phyloP scores from a whole-genome alignment of 1,140 invertebrate genomes.

The Drosophila erecta region DNA sequence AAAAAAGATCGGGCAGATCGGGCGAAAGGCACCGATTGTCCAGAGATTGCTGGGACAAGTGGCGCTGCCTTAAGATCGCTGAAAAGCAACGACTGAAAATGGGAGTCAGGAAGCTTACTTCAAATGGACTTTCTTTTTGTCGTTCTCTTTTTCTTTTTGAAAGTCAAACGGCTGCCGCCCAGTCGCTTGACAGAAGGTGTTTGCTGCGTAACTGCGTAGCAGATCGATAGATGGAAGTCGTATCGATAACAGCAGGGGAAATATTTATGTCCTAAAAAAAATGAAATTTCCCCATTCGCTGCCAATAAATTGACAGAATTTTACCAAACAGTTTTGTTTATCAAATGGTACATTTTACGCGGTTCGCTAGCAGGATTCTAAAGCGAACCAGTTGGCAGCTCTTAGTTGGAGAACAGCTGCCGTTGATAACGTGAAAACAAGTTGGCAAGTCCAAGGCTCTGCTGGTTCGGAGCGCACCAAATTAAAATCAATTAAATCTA shows the following conservation, averaged over 20 bases:
- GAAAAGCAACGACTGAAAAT: constrained; percentile 31
- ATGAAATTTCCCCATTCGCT: too few species aligned
- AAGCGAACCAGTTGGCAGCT: neutral
- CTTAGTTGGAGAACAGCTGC: neutral
- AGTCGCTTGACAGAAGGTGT: constrained; percentile 7
- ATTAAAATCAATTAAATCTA: constrained; percentile 70
- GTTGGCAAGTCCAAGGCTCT: constrained; percentile 4
- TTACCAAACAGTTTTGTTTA: too few species aligned
- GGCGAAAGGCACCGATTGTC: constrained; percentile 54
- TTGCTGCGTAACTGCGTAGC: constrained; percentile 13
- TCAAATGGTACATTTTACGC: neutral
- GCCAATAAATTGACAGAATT: too few species aligned
- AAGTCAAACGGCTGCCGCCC: constrained; percentile 26
- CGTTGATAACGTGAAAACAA: neutral
- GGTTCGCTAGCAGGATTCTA: neutral
- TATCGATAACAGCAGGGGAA: neutral
- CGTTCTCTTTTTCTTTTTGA: constrained; percentile 16
- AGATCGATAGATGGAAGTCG: neutral
- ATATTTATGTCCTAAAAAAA: too few species aligned
- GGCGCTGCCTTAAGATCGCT: constrained; percentile 50
- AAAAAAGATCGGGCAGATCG: constrained; percentile 53
- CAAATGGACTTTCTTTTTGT: constrained; percentile 16
- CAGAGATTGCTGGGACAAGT: constrained; percentile 54
- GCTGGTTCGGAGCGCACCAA: constrained; percentile 1
- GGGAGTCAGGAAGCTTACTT: constrained; percentile 39